Percentiles rank a stretch among this genome's conserved stretches.
phyloP scores from a whole-genome alignment of 1,140 invertebrate species.

The Oryzaephilus surinamensis region DNA sequence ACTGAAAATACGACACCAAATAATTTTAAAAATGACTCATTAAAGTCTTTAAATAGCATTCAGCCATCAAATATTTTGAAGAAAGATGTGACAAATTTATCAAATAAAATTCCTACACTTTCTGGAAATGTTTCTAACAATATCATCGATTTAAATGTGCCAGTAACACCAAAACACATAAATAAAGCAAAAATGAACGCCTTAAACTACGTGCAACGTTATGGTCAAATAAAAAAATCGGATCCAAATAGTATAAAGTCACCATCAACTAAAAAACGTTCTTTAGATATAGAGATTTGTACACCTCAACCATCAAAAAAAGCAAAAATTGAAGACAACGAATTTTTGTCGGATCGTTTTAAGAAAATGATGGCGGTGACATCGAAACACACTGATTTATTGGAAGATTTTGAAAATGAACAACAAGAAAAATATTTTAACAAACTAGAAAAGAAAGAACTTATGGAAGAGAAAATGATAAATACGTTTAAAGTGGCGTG shows the following conservation, averaged over 20 bases:
- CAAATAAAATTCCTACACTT: no score
- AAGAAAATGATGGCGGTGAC: conserved; percentile 68
- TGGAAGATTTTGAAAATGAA: conserved; percentile 60
- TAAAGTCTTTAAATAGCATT: conserved; percentile 5
- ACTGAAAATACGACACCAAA: background rate
- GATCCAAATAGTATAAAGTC: conserved; percentile 58
- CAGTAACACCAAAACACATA: conserved; percentile 43
- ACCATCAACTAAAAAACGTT: conserved; percentile 27
- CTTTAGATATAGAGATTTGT: conserved; percentile 34
- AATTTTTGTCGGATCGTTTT: conserved; percentile 53
- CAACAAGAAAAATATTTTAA: conserved; percentile 80
- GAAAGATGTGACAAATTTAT: no score
- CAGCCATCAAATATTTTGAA: background rate
- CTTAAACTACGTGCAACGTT: conserved; percentile 51
- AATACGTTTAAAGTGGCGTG: conserved; percentile 71
- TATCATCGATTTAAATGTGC: conserved; percentile 48
- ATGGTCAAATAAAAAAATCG: conserved; percentile 51
- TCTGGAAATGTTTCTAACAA: no score
- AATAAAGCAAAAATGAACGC: conserved; percentile 56
- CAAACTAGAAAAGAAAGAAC: conserved; percentile 79
- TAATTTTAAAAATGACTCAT: conserved; percentile 8
- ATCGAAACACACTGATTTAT: conserved; percentile 65
- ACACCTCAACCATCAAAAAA: no score
- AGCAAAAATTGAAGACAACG: conserved; percentile 38
- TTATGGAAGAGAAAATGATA: conserved; percentile 86